phyloP scores from a whole-genome alignment of 2,888 invertebrate species.

The Ptychoptera contaminata region DNA sequence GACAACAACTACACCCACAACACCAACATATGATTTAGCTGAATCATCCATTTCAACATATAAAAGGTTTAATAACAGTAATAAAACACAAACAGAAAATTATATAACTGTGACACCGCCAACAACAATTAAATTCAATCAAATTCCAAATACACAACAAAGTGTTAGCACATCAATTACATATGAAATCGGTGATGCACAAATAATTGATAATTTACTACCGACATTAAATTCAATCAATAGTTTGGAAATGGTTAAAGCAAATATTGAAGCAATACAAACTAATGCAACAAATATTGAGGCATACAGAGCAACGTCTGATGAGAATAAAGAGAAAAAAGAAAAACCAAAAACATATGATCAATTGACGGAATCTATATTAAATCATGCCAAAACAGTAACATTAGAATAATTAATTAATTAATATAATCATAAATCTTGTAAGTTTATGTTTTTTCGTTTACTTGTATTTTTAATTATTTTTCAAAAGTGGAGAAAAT shows the following conservation, averaged over 20 bases:
- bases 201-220: slow-evolving; percentile 4
- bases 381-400: slow-evolving; percentile 25
- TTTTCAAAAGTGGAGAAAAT: background rate
- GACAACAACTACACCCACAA: slow-evolving; percentile 7
- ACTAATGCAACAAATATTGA: slow-evolving; percentile 11
- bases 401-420: background rate
- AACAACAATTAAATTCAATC: slow-evolving; percentile 3
- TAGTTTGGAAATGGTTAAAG: slow-evolving; percentile 11
- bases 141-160: slow-evolving; percentile 25
- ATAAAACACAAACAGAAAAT: slow-evolving; percentile 6
- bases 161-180: slow-evolving; percentile 38
- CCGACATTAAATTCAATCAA: slow-evolving; percentile 30
- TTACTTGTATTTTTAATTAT: background rate
- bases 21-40: background rate
- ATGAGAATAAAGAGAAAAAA: slow-evolving; percentile 21
- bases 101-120: slow-evolving; percentile 12
- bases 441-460: background rate
- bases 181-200: slow-evolving; percentile 32
- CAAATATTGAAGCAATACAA: slow-evolving; percentile 9
- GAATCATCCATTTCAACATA: slow-evolving; percentile 9
- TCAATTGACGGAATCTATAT: slow-evolving; percentile 24
- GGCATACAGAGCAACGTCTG: slow-evolving; percentile 14
- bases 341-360: slow-evolving; percentile 18
- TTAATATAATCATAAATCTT: no score
- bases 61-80: slow-evolving; percentile 8